A percentile compares a stretch with the other conserved stretches of the same genome.
Conservation (phyloP, 1,140 invertebrate genomes). For the Drosophila quadrilineata region DNA sequence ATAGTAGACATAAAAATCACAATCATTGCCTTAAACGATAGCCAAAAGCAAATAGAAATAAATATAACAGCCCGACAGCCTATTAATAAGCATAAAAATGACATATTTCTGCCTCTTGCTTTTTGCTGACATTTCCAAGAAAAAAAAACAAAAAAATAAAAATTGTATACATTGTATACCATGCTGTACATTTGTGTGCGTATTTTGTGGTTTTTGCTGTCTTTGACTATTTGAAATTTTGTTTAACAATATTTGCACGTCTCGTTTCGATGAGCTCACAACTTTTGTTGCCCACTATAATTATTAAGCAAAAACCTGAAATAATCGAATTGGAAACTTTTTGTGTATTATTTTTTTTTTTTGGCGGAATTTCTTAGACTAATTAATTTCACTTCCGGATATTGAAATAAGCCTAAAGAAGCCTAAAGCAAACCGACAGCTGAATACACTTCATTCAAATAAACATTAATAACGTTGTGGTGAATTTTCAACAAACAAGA, state of each 20-base stretch:
- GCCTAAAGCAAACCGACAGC: too few relatives aligned
- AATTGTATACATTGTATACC: neutral
- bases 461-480: too few relatives aligned
- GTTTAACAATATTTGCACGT: constrained; percentile 51
- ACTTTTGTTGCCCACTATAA: neutral
- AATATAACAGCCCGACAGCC: constrained; percentile 30
- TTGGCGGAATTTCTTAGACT: neutral
- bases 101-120: constrained; percentile 46
- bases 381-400: neutral
- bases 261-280: constrained; percentile 6
- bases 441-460: too few relatives aligned
- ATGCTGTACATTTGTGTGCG: neutral
- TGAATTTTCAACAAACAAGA: too few relatives aligned
- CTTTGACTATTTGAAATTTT: constrained; percentile 1
- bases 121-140: constrained; percentile 50
- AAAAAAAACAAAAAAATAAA: constrained; percentile 4
- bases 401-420: neutral
- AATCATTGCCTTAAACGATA: constrained; percentile 40
- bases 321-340: neutral
- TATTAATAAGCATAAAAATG: constrained; percentile 65
- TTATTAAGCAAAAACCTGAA: neutral
- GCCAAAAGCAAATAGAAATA: constrained; percentile 13
- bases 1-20: constrained; percentile 27
- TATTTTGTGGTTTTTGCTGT: constrained; percentile 7
- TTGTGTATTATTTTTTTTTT: neutral